phyloP scores from a whole-genome alignment of 2,113 vertebrate species.

The Apaloderma vittatum region DNA sequence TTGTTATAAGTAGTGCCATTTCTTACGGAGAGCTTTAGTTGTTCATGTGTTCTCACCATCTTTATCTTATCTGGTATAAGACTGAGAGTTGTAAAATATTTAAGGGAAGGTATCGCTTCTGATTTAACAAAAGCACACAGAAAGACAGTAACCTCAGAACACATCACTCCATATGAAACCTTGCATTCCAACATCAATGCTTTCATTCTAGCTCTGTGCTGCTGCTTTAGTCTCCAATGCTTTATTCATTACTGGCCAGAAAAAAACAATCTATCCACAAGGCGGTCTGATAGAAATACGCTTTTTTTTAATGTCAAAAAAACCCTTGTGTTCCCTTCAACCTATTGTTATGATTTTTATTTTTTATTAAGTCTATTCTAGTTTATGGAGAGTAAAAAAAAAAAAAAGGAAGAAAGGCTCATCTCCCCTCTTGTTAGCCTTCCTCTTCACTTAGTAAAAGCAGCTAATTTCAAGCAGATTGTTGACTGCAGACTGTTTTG shows the following conservation, averaged over 20 bases:
- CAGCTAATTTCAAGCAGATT: not conserved
- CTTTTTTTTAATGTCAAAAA: not conserved
- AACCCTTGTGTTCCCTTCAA: not conserved
- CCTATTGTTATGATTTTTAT: not conserved
- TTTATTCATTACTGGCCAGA: not conserved
- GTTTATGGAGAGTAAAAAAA: not conserved
- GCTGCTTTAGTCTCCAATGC: not conserved
- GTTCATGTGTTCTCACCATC: not conserved
- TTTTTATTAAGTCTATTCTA: not conserved
- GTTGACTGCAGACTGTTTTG: not conserved
- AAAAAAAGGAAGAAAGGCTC: not conserved
- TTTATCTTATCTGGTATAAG: not conserved
- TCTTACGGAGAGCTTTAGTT: not conserved
- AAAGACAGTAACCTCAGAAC: not conserved
- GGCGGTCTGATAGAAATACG: not conserved
- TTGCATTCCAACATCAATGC: not conserved
- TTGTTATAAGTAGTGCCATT: not conserved
- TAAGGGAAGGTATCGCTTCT: not conserved
- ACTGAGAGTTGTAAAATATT: not conserved
- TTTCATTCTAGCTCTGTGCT: not conserved
- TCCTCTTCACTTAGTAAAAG: not conserved
- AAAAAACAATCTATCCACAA: too few relatives aligned
- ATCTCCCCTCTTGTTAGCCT: not conserved
- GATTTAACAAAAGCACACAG: not conserved
- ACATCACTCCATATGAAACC: not conserved